Evolutionary conservation across 2,797 vertebrate genomes (phyloP).

Genomic region (Selene dorsalis): DNA sequence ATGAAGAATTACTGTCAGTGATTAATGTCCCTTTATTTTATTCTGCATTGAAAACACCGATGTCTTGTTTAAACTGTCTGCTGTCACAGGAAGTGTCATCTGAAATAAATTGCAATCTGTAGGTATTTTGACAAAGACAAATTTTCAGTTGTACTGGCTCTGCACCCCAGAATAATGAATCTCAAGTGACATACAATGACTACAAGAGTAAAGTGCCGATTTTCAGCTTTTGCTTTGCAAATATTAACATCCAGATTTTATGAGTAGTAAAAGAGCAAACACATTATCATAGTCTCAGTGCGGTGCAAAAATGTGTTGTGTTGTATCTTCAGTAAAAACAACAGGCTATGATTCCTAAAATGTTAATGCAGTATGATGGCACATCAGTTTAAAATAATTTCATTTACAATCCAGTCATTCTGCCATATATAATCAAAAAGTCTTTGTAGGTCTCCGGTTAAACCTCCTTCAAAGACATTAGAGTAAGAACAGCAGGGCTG

Average conservation of each 20-base stretch:
- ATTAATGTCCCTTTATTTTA: background rate
- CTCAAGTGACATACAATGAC: background rate
- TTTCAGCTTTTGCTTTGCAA: background rate
- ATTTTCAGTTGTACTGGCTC: slow-evolving; percentile 7
- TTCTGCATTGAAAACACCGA: background rate
- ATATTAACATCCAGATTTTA: background rate
- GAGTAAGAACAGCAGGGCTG: background rate
- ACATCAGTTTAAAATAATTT: background rate
- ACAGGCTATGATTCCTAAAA: background rate
- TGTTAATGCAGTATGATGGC: background rate
- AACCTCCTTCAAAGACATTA: background rate
- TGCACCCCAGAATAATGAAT: background rate
- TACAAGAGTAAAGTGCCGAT: background rate
- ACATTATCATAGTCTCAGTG: background rate
- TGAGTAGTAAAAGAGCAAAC: background rate
- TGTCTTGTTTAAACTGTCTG: background rate
- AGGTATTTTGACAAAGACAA: slow-evolving; percentile 6
- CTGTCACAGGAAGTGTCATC: background rate
- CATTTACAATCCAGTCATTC: background rate
- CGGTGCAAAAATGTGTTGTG: background rate
- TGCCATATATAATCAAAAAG: background rate
- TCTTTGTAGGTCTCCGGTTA: background rate
- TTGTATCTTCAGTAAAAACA: background rate
- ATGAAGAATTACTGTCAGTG: background rate
- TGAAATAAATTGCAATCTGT: background rate